Conservation (phyloP, 2,888 invertebrate species). For the Proisotoma minuta region DNA sequence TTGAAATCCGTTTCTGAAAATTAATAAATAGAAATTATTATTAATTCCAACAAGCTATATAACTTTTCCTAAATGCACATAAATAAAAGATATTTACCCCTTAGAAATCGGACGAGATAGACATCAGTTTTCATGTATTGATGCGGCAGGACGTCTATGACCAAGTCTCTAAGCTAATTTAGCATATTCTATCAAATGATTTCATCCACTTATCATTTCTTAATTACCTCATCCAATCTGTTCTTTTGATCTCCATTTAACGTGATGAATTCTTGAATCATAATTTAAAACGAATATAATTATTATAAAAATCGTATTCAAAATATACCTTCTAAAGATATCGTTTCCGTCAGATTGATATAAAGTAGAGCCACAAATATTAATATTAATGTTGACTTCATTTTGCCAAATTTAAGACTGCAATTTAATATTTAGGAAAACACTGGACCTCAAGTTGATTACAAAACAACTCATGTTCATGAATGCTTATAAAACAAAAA, state of each 20-base stretch:
- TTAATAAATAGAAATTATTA: neutral
- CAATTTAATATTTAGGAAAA: no score
- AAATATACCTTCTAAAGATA: no score
- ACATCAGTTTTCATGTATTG: neutral
- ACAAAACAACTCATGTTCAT: no score
- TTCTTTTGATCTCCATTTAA: neutral
- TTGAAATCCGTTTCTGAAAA: neutral
- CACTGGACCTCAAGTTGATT: no score
- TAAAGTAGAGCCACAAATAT: no score
- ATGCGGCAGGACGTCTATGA: neutral
- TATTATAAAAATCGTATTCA: no score
- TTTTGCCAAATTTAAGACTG: no score
- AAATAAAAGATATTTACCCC: neutral
- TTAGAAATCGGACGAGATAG: neutral
- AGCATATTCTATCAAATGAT: neutral
- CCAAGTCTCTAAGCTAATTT: neutral
- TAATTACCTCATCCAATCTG: neutral
- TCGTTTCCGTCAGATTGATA: no score
- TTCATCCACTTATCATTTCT: neutral
- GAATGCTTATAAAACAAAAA: no score
- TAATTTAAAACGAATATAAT: no score
- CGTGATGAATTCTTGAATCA: neutral
- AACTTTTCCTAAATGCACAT: neutral
- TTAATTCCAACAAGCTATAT: neutral
- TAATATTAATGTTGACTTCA: no score